A percentile compares a stretch with the other conserved stretches of the same genome.
These are phyloP conservation scores for Emydocephalus ijimae DNA, from an alignment of 2,113 vertebrate species.

Conservation along the genomic window DNA sequence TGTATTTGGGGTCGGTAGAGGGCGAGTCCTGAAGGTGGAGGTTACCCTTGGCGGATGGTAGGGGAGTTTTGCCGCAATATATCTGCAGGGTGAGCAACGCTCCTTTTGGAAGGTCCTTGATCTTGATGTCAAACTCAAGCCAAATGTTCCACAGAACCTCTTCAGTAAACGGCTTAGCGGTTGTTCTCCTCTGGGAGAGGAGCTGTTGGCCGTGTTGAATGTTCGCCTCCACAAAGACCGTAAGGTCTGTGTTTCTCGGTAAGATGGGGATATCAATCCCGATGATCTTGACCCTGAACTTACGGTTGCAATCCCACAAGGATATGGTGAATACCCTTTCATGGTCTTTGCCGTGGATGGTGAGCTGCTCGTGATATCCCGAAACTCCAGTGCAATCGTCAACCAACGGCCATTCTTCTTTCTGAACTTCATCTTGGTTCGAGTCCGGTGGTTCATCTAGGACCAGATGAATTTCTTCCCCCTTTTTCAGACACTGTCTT, in stretches of 20 bases:
- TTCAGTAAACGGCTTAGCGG: conserved; percentile 86
- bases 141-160: conserved; percentile 96
- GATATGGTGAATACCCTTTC: conserved; percentile 97
- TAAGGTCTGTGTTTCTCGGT: conserved; percentile 86
- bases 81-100: conserved; percentile 92
- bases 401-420: conserved; percentile 94
- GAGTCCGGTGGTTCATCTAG: conserved; percentile 83
- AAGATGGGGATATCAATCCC: conserved; percentile 91
- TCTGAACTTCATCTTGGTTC: conserved; percentile 82
- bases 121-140: conserved; percentile 94
- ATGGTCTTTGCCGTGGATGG: conserved; percentile 93
- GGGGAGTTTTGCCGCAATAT: conserved; percentile 84
- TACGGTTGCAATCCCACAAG: conserved; percentile 95
- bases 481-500: conserved; percentile 90
- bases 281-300: conserved; percentile 91
- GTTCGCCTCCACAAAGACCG: conserved; percentile 90
- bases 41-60: conserved; percentile 64
- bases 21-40: conserved; percentile 70
- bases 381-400: conserved; percentile 95
- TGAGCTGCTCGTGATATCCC: conserved; percentile 93
- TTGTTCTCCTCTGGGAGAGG: conserved; percentile 87
- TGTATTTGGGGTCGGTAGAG: conserved; percentile 77
- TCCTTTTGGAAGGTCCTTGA: conserved; percentile 93
- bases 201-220: conserved; percentile 96
- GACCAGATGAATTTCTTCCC: conserved; percentile 92